Conservation (phyloP, 2,797 vertebrate species). For the Karalla daura region DNA sequence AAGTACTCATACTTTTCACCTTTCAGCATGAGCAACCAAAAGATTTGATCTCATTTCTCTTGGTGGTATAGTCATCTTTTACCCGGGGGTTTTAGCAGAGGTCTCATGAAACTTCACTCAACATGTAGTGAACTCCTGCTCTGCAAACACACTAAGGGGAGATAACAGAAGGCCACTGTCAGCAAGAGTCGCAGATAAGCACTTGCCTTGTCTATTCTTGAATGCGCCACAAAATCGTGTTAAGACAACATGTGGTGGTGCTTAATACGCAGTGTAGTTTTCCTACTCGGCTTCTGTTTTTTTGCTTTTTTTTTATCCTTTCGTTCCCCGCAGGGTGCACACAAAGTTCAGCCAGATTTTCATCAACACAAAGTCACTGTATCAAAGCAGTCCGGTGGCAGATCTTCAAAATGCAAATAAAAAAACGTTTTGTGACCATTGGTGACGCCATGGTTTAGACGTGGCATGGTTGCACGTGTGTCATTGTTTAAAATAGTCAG, state of each 20-base stretch:
- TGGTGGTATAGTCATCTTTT: not conserved
- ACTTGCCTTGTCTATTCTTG: not conserved
- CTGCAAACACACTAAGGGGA: not conserved
- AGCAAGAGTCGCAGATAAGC: not conserved
- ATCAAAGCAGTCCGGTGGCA: constrained; percentile 37
- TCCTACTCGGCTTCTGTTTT: constrained; percentile 8
- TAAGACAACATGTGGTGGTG: not conserved
- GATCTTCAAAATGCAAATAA: too few species aligned
- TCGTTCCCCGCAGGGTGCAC: constrained; percentile 28
- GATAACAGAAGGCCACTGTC: not conserved
- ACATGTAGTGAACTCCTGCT: not conserved
- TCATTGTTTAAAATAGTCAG: constrained; percentile 41
- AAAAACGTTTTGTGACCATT: constrained; percentile 42
- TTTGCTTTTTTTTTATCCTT: constrained; percentile 3
- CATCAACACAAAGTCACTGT: constrained; percentile 21
- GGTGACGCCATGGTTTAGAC: constrained; percentile 35
- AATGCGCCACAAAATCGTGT: not conserved
- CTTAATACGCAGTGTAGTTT: constrained; percentile 4
- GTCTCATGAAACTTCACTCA: not conserved
- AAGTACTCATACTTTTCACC: too few species aligned
- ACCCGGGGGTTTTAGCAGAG: not conserved
- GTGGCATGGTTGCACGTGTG: constrained; percentile 28
- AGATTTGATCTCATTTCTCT: not conserved
- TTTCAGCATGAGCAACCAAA: not conserved
- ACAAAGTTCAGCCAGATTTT: constrained; percentile 45